Evolutionary conservation across 2,888 invertebrate genomes (phyloP), one percentile per base, ranked within the genome.

Genomic region (Ectemnius lituratus): DNA sequence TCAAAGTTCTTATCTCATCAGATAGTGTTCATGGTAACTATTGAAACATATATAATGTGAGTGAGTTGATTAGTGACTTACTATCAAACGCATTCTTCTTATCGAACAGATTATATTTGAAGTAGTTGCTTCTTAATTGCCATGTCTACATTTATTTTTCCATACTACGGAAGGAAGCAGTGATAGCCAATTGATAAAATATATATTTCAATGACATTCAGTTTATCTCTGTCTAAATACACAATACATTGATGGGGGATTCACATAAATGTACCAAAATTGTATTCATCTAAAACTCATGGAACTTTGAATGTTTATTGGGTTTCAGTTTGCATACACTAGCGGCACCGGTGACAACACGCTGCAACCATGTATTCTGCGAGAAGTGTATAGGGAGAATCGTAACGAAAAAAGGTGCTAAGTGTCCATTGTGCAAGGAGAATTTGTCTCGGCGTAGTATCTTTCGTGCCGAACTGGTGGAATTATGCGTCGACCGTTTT

Each of bases 351-450:
- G 73, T 80, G 18, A 82, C 75, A 67, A 84, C 87, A 47, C 60
- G 67, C 20, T 89, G 88, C 62, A 86, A 86, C 0, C 88, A 88
- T 67, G 79, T 80, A 45, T 88, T 85, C 58, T 89, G 89, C 66
- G 68, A 64, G 3, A 8, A 20, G 0, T 89, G 88, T 45, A 84
- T 87, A 13, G 65, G 72, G 20, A 67, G n/a, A 16, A 64, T 86
- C 4, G 16, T 86, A 1, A 47, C 59, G 4, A 81, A 68, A 16
- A 77, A 75, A 58, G 28, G 67, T 16, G 60, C 81, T 4, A 46
- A n/a, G 4, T 88, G 89, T 67, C 86, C 88, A 37, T 65, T 86
- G 14, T 88, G 88, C 63, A 84, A 84, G 3, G 57, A 59, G 0
- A 56, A 46, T 2, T 73, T 88, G 8, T 77, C 73, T 0, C 80